A percentile compares a stretch with the other conserved stretches of the same genome.
phyloP scores from a whole-genome alignment of 2,888 invertebrate genomes.

The Balanococcus diminutus region DNA sequence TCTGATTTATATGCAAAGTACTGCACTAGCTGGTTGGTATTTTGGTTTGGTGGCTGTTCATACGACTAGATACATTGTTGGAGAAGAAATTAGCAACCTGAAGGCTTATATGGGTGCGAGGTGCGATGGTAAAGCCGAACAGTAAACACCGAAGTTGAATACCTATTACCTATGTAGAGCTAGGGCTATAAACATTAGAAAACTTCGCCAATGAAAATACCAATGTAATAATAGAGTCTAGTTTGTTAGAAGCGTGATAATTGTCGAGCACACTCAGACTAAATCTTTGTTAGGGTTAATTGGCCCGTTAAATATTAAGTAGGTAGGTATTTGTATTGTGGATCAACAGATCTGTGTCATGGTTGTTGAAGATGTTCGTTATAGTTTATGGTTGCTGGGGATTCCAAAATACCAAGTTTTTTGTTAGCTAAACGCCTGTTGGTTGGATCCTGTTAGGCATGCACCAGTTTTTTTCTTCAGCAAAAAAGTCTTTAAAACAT shows the following conservation, averaged over 20 bases:
- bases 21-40: neutral
- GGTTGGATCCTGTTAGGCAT: too few relatives aligned
- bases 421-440: too few relatives aligned
- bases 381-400: neutral
- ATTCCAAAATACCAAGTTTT: neutral
- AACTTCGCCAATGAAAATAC: conserved; percentile 2
- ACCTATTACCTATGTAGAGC: neutral
- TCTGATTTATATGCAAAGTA: conserved; percentile 10
- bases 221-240: neutral
- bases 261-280: neutral
- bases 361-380: neutral
- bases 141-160: neutral
- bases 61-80: neutral
- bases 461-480: too few relatives aligned
- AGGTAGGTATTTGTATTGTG: neutral
- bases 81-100: conserved; percentile 9
- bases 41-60: neutral
- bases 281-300: neutral
- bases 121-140: neutral
- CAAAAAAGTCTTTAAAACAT: too few relatives aligned
- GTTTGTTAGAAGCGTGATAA: neutral
- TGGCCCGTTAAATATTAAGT: neutral
- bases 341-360: neutral
- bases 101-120: neutral
- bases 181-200: conserved; percentile 5